Evolutionary conservation across 2,113 vertebrate genomes (phyloP).

Genomic region (Aptenodytes patagonicus): DNA sequence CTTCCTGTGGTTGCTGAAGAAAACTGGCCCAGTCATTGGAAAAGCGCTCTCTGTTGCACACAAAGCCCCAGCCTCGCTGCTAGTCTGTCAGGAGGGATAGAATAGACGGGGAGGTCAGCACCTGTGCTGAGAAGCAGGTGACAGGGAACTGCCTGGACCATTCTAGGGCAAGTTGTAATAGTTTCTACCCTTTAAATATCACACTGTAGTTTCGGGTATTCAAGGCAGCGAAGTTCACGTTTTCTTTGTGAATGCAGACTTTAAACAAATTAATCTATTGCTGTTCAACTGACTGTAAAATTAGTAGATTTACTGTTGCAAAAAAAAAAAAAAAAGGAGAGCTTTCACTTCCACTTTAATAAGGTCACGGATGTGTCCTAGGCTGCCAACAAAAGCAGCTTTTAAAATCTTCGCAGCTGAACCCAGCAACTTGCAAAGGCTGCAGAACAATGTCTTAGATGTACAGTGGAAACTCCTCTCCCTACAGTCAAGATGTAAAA

Average conservation of each 20-base stretch:
- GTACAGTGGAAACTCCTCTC: slow-evolving; percentile 52
- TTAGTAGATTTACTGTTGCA: slow-evolving; percentile 87
- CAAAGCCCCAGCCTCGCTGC: slow-evolving; percentile 75
- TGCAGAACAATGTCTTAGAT: slow-evolving; percentile 56
- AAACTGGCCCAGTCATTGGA: slow-evolving; percentile 68
- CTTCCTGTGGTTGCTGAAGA: slow-evolving; percentile 76
- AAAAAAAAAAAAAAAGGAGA: slow-evolving; percentile 57
- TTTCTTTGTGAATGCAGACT: slow-evolving; percentile 83
- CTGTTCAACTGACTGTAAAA: slow-evolving; percentile 96
- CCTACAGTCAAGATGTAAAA: slow-evolving; percentile 51
- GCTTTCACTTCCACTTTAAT: slow-evolving; percentile 74
- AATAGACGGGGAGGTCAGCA: slow-evolving; percentile 77
- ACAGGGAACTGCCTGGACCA: slow-evolving; percentile 70
- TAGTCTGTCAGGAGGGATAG: slow-evolving; percentile 69
- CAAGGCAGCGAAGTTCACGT: slow-evolving; percentile 85
- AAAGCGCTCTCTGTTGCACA: slow-evolving; percentile 73
- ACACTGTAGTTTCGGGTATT: slow-evolving; percentile 76
- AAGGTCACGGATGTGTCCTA: slow-evolving; percentile 72
- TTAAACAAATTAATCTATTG: slow-evolving; percentile 94
- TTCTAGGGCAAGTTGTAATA: slow-evolving; percentile 71
- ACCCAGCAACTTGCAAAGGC: slow-evolving; percentile 64
- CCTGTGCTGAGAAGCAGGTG: slow-evolving; percentile 87
- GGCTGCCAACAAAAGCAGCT: slow-evolving; percentile 76
- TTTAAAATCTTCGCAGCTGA: slow-evolving; percentile 74
- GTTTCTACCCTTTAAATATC: slow-evolving; percentile 70